Percentiles rank a stretch among this genome's conserved stretches.
Evolutionary conservation across 2,113 vertebrate genomes (phyloP).

Genomic region (Leptodactylus fuscus): DNA sequence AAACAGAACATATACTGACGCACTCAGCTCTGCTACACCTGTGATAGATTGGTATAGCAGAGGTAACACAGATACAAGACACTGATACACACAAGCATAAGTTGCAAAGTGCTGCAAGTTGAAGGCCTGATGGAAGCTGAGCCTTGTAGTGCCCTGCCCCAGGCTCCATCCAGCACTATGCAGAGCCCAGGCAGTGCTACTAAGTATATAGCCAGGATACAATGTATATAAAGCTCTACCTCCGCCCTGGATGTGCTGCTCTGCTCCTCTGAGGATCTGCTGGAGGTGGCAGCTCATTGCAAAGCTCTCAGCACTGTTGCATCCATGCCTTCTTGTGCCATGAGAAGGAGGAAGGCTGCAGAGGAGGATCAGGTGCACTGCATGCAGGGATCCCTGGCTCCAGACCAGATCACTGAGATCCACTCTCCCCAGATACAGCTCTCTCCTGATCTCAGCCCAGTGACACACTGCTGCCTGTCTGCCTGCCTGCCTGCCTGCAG

Average conservation of each 20-base stretch:
- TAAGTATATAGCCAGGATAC: background rate
- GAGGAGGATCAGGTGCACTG: background rate
- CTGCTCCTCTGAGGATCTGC: background rate
- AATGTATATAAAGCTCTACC: slow-evolving; percentile 12
- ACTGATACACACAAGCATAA: background rate
- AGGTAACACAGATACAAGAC: background rate
- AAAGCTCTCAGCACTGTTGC: slow-evolving; percentile 5
- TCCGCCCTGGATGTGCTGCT: slow-evolving; percentile 26
- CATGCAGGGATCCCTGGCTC: background rate
- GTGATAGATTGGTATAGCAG: background rate
- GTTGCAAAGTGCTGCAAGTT: slow-evolving; percentile 34
- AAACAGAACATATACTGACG: background rate
- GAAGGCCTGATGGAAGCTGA: background rate
- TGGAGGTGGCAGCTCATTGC: slow-evolving; percentile 32
- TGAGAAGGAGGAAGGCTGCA: background rate
- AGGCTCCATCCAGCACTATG: background rate
- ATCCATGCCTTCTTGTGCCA: slow-evolving; percentile 30
- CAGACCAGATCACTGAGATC: slow-evolving; percentile 20
- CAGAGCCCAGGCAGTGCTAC: background rate
- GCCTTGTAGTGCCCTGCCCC: background rate
- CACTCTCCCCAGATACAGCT: slow-evolving; percentile 32
- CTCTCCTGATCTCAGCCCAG: slow-evolving; percentile 29
- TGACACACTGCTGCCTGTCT: slow-evolving; percentile 39
- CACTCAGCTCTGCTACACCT: slow-evolving; percentile 3
- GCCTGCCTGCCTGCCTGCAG: slow-evolving; percentile 12